Base-by-base conservation (phyloP, 1,140 invertebrate species). In the Helicoverpa zea region DNA sequence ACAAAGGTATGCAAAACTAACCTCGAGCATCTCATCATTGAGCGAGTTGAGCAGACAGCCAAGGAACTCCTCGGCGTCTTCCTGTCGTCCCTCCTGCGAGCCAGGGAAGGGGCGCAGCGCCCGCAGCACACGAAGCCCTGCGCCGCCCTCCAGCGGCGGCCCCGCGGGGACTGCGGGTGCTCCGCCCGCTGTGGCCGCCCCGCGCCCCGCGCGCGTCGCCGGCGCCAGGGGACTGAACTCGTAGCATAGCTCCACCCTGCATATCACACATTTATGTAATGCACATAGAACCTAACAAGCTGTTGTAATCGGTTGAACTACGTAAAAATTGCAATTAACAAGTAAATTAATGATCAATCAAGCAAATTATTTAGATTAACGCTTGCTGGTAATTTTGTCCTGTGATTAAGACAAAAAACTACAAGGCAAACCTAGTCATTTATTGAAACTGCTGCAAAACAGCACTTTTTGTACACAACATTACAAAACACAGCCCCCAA, bases 61-160 rank as follows among this genome's bases (percentile, higher is more conserved):
- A 1, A 99, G 96, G 93, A 99, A 99, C 89, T 99, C 98, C 93
- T 99, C 98, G 0, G 98, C 98, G 95, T 99, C 98, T 92, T 99
- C 98, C 91, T 99, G 98, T 10, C 98, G 94, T 5, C 98, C 98
- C 94, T 98, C 97, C 80, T 98, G 96, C 82, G 97, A 97, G 51
- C 92, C 94, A 66, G 91, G 89, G 87, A 94, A 94, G 76, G 97
- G 97, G 49, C 96, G 96, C 29, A 97, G 96, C 11, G 98, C 97
- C 73, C 96, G 96, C 82, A 99, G 95, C 94, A 98, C 97, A 82
- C 97, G 97, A 88, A 98, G 98, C 18, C 98, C 97, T 83, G 97
- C 97, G 35, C 95, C 96, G 14, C 98, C 98, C 91, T 99, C 98
- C 90, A 99, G 98, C 47, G 97, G 96, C 52, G 96, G 94, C 7